Conservation (phyloP, 2,113 vertebrate species). For the Azemiops feae region DNA sequence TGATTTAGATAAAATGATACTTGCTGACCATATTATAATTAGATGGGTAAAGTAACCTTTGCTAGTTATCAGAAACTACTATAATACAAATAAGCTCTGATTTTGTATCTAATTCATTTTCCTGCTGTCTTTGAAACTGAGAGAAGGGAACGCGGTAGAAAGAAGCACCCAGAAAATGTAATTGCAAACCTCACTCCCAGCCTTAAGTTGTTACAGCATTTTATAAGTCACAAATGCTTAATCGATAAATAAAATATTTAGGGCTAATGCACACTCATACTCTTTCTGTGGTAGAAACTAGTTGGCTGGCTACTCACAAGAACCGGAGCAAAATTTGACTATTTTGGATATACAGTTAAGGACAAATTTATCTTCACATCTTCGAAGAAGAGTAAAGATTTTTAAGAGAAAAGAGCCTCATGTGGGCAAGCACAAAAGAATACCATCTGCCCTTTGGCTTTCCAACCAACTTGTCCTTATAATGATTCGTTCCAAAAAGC, state of each 20-base stretch:
- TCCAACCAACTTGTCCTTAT: background rate
- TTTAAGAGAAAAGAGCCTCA: slow-evolving; percentile 24
- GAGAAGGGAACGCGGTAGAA: background rate
- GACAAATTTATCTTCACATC: slow-evolving; percentile 42
- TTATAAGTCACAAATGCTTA: slow-evolving; percentile 55
- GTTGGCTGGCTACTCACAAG: slow-evolving; percentile 40
- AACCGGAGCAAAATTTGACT: background rate
- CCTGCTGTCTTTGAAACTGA: slow-evolving; percentile 47
- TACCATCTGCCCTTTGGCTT: slow-evolving; percentile 11
- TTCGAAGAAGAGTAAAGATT: slow-evolving; percentile 5
- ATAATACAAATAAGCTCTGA: slow-evolving; percentile 60
- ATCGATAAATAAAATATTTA: slow-evolving; percentile 38
- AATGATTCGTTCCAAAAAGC: slow-evolving; percentile 30
- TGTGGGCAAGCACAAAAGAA: slow-evolving; percentile 8
- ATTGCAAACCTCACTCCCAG: slow-evolving; percentile 23
- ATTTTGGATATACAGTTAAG: slow-evolving; percentile 21
- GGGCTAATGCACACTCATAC: slow-evolving; percentile 8
- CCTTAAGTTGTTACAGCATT: background rate
- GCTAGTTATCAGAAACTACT: slow-evolving; percentile 44
- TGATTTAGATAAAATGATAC: slow-evolving; percentile 58
- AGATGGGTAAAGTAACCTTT: slow-evolving; percentile 65
- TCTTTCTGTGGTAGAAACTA: slow-evolving; percentile 34
- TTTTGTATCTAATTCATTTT: slow-evolving; percentile 29
- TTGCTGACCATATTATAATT: slow-evolving; percentile 57
- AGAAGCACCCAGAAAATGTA: slow-evolving; percentile 17